Conservation (phyloP, 2,797 vertebrate species). For the Heliangelus exortis region DNA sequence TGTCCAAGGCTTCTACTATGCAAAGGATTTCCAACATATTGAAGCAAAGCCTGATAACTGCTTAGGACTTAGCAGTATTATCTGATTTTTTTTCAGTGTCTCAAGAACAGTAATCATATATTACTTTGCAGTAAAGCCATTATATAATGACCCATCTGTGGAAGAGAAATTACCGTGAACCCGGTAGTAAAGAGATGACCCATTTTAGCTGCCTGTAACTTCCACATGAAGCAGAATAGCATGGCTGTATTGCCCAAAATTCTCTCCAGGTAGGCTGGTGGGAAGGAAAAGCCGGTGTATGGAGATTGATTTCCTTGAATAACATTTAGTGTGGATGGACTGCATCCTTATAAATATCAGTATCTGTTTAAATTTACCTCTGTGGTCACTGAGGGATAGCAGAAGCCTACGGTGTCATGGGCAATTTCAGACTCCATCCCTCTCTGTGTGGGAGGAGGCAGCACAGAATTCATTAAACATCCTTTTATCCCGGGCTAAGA, state of each 20-base stretch:
- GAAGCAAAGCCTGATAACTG: background rate
- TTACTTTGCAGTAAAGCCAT: constrained; percentile 4
- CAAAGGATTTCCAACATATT: constrained; percentile 13
- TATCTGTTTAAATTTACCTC: background rate
- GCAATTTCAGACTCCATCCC: background rate
- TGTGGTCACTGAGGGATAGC: background rate
- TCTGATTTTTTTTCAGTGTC: background rate
- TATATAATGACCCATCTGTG: background rate
- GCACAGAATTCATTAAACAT: background rate
- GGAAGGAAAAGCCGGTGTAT: background rate
- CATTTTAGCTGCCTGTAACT: background rate
- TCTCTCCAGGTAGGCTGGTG: background rate
- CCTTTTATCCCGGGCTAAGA: background rate
- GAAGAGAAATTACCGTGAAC: background rate
- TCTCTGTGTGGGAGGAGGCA: background rate
- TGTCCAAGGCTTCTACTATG: background rate
- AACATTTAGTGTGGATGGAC: background rate
- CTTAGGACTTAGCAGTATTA: constrained; percentile 16
- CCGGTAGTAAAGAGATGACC: background rate
- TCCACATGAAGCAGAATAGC: background rate
- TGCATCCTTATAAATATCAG: background rate
- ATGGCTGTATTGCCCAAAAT: background rate
- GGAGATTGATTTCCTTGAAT: background rate
- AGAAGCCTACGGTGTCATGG: background rate
- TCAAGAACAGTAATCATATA: background rate